Conservation (phyloP, 2,113 vertebrate genomes). For the Megaceryle torquata region DNA sequence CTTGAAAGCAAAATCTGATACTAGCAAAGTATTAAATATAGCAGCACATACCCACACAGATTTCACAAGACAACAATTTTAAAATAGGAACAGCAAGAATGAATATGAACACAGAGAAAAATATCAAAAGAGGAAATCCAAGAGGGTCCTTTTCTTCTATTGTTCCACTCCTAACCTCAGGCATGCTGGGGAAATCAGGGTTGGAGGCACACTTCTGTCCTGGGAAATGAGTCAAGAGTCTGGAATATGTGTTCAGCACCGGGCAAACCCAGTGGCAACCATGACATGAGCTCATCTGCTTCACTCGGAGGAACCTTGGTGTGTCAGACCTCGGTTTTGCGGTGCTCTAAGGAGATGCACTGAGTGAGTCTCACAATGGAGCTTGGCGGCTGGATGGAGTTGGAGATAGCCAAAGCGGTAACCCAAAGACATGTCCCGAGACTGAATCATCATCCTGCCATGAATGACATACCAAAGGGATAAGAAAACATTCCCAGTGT, state of each 20-base stretch:
- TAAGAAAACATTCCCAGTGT: neutral
- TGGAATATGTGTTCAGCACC: neutral
- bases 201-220: neutral
- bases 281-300: neutral
- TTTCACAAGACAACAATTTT: constrained; percentile 1
- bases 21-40: constrained; percentile 24
- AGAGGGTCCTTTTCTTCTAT: neutral
- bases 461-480: neutral
- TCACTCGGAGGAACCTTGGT: neutral
- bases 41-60: neutral
- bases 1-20: constrained; percentile 46
- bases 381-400: neutral
- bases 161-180: neutral
- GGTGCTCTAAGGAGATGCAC: neutral
- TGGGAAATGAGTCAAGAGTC: constrained; percentile 5
- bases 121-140: neutral
- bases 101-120: neutral
- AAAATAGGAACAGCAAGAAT: constrained; percentile 19
- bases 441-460: constrained; percentile 26
- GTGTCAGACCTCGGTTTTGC: neutral
- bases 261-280: neutral
- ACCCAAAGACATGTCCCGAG: neutral
- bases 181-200: accelerated
- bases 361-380: neutral
- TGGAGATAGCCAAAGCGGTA: neutral